Percentiles rank a stretch among this genome's conserved stretches.
phyloP scores from a whole-genome alignment of 2,797 vertebrate genomes.

The Serranus cabrilla region DNA sequence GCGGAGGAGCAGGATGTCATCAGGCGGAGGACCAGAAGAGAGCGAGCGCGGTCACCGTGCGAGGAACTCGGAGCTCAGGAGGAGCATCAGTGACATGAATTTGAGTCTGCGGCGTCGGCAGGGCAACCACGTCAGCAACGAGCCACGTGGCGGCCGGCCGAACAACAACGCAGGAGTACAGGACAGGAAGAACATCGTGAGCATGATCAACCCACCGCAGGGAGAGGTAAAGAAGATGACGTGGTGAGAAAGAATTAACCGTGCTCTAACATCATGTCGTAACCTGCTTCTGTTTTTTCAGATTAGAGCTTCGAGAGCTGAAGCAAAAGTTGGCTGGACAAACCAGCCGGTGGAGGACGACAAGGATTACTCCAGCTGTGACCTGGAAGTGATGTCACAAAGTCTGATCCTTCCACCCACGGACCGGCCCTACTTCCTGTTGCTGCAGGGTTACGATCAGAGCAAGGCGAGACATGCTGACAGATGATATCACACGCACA shows the following conservation, averaged over 20 bases:
- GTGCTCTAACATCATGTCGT: conserved; percentile 8
- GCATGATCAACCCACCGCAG: conserved; percentile 87
- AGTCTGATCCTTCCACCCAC: conserved; percentile 94
- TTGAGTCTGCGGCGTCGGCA: conserved; percentile 90
- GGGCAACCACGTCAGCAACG: conserved; percentile 81
- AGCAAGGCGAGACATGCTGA: conserved; percentile 89
- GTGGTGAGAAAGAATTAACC: neutral
- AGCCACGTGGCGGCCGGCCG: conserved; percentile 57
- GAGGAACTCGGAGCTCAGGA: conserved; percentile 89
- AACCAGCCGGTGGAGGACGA: conserved; percentile 79
- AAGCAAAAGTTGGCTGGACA: conserved; percentile 80
- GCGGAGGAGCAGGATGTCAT: conserved; percentile 88
- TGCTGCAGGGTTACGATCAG: conserved; percentile 93
- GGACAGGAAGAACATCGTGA: conserved; percentile 91
- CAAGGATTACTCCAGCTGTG: conserved; percentile 83
- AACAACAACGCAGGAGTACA: conserved; percentile 71
- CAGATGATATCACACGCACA: conserved; percentile 71
- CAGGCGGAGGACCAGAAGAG: conserved; percentile 87
- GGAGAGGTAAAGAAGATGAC: conserved; percentile 80
- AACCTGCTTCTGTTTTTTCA: conserved; percentile 46
- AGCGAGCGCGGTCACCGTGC: conserved; percentile 87
- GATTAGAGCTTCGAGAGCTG: conserved; percentile 76
- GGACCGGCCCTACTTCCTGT: conserved; percentile 92
- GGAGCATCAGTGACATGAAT: conserved; percentile 95
- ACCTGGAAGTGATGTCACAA: conserved; percentile 93